phyloP scores from a whole-genome alignment of 2,113 vertebrate species.

The Oncorhynchus keta region DNA sequence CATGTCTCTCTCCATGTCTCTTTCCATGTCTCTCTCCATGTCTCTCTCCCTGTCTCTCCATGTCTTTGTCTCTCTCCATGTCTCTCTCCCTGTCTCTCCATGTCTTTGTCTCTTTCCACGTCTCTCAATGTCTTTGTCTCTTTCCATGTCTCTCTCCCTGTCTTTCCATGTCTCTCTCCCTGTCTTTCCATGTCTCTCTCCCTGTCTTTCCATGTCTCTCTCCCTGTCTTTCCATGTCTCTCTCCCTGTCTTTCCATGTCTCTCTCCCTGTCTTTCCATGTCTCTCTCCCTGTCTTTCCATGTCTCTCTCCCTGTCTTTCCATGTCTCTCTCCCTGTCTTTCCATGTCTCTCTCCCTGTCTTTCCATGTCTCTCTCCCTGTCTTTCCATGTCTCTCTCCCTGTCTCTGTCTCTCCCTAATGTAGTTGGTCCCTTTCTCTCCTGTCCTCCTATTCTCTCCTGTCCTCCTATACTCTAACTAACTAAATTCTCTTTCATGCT shows the following conservation, averaged over 20 bases:
- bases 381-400: not conserved
- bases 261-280: not conserved
- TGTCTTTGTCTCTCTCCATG: no score
- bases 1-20: no score
- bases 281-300: no score
- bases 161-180: not conserved
- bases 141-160: not conserved
- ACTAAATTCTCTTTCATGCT: not conserved
- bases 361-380: no score
- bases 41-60: not conserved
- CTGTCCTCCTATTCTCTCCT: not conserved
- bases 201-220: no score
- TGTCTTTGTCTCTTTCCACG: no score
- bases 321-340: not conserved
- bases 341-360: no score
- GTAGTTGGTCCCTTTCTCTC: not conserved
- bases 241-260: not conserved
- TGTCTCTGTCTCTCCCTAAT: slow-evolving; percentile 1
- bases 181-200: no score
- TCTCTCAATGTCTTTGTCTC: no score
- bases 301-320: no score
- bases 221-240: not conserved
- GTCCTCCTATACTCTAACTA: not conserved
- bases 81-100: not conserved
- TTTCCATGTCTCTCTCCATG: no score